Evolutionary conservation across 2,888 invertebrate genomes (phyloP).

Genomic region (Polyommatus iphigenia): DNA sequence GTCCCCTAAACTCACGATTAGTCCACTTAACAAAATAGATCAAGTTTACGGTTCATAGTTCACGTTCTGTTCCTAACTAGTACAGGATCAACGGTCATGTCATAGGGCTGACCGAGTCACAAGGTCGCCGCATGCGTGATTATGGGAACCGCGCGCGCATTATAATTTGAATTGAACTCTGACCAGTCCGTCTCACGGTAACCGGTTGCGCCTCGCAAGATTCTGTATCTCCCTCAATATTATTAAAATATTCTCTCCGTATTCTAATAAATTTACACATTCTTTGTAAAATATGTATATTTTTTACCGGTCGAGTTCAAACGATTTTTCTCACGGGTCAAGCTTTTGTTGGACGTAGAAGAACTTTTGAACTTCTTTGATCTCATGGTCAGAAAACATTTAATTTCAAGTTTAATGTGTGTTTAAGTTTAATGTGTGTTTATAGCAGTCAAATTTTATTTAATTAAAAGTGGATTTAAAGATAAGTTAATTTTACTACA

Average conservation of each 20-base stretch:
- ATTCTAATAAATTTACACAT: conserved; percentile 57
- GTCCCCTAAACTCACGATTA: neutral
- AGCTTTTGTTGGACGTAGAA: neutral
- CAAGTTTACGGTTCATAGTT: conserved; percentile 24
- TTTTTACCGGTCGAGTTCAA: conserved; percentile 33
- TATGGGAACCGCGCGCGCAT: conserved; percentile 59
- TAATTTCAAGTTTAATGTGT: neutral
- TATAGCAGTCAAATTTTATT: conserved; percentile 15
- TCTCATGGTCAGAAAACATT: neutral
- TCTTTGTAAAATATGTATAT: conserved; percentile 46
- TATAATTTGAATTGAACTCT: conserved; percentile 57
- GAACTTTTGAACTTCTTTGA: neutral
- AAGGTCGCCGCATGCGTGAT: conserved; percentile 64
- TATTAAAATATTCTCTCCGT: conserved; percentile 59
- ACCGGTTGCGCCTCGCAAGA: conserved; percentile 52
- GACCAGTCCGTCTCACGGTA: conserved; percentile 60
- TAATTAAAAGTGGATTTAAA: neutral
- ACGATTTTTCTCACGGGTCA: conserved; percentile 37
- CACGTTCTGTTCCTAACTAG: conserved; percentile 35
- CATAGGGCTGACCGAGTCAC: conserved; percentile 49
- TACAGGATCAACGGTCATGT: conserved; percentile 71
- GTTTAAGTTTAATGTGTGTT: neutral
- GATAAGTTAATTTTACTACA: neutral
- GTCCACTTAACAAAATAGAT: neutral
- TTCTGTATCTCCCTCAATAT: conserved; percentile 51